phyloP scores from a whole-genome alignment of 2,888 invertebrate genomes.

The Halictus quadricinctus region DNA sequence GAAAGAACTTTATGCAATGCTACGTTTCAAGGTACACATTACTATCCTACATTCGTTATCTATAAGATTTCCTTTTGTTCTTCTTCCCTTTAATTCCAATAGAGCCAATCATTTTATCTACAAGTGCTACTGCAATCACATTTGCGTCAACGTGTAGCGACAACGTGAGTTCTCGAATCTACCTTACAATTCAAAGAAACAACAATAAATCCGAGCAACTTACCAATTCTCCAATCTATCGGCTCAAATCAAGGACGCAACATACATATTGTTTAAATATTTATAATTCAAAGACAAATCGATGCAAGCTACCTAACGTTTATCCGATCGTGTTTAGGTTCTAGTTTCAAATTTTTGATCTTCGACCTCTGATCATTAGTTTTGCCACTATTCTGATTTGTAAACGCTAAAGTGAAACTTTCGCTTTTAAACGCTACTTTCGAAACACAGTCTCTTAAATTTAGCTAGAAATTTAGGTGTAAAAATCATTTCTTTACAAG shows the following conservation, averaged over 20 bases:
- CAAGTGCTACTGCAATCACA: not conserved
- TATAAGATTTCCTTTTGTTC: not conserved
- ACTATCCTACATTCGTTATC: conserved; percentile 7
- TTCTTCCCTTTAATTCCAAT: not conserved
- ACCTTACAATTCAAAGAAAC: not conserved
- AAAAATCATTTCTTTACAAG: no score
- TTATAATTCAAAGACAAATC: not conserved
- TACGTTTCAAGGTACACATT: not conserved
- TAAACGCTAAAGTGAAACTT: no score
- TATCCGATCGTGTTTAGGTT: not conserved
- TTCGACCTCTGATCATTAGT: not conserved
- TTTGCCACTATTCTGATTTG: no score
- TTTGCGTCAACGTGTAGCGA: not conserved
- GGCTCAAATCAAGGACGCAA: not conserved
- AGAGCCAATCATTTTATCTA: not conserved
- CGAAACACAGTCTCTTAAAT: no score
- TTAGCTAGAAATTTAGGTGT: no score
- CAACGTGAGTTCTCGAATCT: not conserved
- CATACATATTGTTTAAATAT: not conserved
- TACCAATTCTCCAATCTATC: not conserved
- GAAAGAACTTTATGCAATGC: not conserved
- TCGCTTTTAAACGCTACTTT: no score
- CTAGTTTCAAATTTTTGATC: not conserved
- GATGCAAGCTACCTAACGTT: not conserved
- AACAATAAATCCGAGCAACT: not conserved